These are phyloP conservation scores for Ectemnius lituratus DNA, from an alignment of 2,888 invertebrate genomes.

Conservation along the genomic window DNA sequence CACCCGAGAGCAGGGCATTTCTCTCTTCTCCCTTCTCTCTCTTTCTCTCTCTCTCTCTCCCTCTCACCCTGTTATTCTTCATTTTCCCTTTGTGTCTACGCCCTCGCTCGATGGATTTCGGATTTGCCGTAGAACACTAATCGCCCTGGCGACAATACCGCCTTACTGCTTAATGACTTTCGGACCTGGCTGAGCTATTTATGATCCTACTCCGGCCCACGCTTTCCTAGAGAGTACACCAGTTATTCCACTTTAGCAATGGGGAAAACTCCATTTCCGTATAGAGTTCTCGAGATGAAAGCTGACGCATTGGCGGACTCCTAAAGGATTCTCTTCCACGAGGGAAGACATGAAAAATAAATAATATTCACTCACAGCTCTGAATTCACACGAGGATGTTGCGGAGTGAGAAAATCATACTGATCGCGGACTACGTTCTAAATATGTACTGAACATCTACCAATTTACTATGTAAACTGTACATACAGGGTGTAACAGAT, in stretches of 20 bases:
- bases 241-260: neutral
- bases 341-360: neutral
- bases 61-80: constrained; percentile 22
- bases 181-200: constrained; percentile 12
- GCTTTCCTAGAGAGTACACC: neutral
- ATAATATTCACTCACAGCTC: neutral
- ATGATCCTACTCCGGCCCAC: neutral
- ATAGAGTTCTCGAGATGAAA: no score
- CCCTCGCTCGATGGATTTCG: constrained; percentile 14
- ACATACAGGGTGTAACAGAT: no score
- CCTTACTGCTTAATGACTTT: neutral
- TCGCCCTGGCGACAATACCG: constrained; percentile 4
- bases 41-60: no score
- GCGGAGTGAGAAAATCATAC: neutral
- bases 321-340: neutral
- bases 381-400: neutral
- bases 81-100: constrained; percentile 14
- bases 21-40: neutral
- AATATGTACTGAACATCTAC: no score
- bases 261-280: neutral
- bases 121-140: constrained; percentile 21
- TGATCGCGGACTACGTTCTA: neutral
- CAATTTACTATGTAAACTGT: no score
- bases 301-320: no score
- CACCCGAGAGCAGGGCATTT: constrained; percentile 10